Conservation (phyloP, 2,888 invertebrate genomes). For the Quadroppia sp. region DNA sequence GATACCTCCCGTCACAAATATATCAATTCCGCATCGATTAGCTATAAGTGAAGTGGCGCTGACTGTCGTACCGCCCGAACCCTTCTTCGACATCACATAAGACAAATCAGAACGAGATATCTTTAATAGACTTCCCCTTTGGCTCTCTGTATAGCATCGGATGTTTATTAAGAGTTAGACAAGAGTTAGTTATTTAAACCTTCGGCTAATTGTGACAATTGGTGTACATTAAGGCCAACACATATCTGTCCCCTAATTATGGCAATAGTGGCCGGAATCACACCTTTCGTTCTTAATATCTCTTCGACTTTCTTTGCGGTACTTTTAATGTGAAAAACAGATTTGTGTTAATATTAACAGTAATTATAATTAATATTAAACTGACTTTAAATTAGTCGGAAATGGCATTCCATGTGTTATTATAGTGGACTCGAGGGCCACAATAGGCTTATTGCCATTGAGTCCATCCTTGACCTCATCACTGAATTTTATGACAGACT, state of each 20-base stretch:
- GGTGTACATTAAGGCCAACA: constrained; percentile 61
- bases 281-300: constrained; percentile 62
- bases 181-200: background rate
- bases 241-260: constrained; percentile 75
- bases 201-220: constrained; percentile 36
- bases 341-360: constrained; percentile 24
- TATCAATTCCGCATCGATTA: constrained; percentile 70
- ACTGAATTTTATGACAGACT: constrained; percentile 26
- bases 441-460: constrained; percentile 65
- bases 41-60: constrained; percentile 87
- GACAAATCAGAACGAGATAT: constrained; percentile 64
- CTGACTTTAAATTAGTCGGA: constrained; percentile 73
- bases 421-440: constrained; percentile 94
- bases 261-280: constrained; percentile 83
- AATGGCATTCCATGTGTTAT: constrained; percentile 98
- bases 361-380: background rate
- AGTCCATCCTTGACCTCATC: constrained; percentile 63
- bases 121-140: constrained; percentile 53
- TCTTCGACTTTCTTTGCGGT: constrained; percentile 78
- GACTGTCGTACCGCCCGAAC: constrained; percentile 91
- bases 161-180: background rate
- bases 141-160: background rate
- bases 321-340: constrained; percentile 50
- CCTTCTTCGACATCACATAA: constrained; percentile 60
- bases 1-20: constrained; percentile 89